Percentiles rank a stretch among this genome's conserved stretches.
Evolutionary conservation across 2,797 vertebrate genomes (phyloP).

Genomic region (Alcedo quadribrachys): DNA sequence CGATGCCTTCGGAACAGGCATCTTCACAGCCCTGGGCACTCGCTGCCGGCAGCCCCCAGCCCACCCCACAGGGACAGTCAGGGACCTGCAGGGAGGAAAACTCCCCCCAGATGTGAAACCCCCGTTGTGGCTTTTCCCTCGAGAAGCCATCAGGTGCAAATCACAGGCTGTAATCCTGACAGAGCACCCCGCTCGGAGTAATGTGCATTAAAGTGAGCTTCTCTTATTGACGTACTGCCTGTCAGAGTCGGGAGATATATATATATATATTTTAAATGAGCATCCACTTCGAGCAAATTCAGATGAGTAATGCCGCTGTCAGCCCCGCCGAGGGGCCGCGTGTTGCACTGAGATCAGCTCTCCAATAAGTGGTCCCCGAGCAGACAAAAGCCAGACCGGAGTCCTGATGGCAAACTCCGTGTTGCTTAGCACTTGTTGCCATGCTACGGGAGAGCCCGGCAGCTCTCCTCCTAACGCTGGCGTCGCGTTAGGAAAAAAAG

Average conservation of each 20-base stretch:
- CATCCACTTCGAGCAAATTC: not conserved
- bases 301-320: not conserved
- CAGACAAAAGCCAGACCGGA: not conserved
- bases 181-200: not conserved
- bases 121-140: not conserved
- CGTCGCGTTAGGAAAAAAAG: accelerated
- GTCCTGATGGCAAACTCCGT: not conserved
- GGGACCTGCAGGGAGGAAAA: not conserved
- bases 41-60: not conserved
- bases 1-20: not conserved
- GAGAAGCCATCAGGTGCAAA: not conserved
- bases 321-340: not conserved
- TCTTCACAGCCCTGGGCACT: not conserved
- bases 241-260: not conserved
- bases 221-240: not conserved
- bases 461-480: too few relatives aligned
- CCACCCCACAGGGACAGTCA: accelerated
- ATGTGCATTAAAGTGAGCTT: not conserved
- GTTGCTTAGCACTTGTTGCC: conserved; percentile 70
- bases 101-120: accelerated
- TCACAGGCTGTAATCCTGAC: not conserved
- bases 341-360: not conserved
- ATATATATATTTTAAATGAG: not conserved
- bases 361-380: not conserved
- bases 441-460: not conserved